Evolutionary conservation across 2,797 vertebrate genomes (phyloP), one percentile per base, ranked within the genome.

Genomic region (Thunnus albacares): DNA sequence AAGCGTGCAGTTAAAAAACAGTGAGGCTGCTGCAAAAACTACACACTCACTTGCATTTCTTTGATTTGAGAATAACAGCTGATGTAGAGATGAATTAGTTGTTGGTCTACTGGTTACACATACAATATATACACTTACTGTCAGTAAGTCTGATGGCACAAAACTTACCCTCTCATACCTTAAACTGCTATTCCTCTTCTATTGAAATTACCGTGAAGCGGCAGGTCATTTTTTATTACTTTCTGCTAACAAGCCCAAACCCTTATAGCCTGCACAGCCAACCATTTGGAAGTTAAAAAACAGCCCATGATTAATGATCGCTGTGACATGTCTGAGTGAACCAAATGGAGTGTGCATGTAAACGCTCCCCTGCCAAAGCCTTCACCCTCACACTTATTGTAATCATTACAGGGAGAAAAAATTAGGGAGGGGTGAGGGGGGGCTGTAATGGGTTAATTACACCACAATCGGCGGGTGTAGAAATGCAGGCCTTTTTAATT

Each of bases 391-490:
- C 93, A 94, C 93, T 94, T 93, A 91, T 91, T 93, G 91, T 93
- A 94, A 92, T 94, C 87, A 94, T 95, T 94, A 93, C 85, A 79
- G 72, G 76, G 83, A 83, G 89, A 88, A 78, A 82, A 88, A 89
- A 78, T 58, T 22, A 67, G 68, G 78, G 66, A 86, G 78, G 80
- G 66, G 85, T 13, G 41, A 2, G 67, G 79, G 66, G 47, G 47
- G 51, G 79, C 75, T 90, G 85, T 94, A 94, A 94, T 94, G 90
- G 91, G 90, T 95, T 94, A 94, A 95, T 94, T 94, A 93, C 86
- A 81, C 76, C 84, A 82, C 86, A 84, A 92, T 93, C 83, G 78
- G 47, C 51, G 69, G 89, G 86, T 88, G 90, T 83, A 79, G 90
- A 89, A 90, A 90, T 84, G 89, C 88, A 94, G 92, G 81, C 91